Percentiles rank a stretch among this genome's conserved stretches.
Evolutionary conservation across 1,140 invertebrate genomes (phyloP).

Genomic region (Varroa destructor): DNA sequence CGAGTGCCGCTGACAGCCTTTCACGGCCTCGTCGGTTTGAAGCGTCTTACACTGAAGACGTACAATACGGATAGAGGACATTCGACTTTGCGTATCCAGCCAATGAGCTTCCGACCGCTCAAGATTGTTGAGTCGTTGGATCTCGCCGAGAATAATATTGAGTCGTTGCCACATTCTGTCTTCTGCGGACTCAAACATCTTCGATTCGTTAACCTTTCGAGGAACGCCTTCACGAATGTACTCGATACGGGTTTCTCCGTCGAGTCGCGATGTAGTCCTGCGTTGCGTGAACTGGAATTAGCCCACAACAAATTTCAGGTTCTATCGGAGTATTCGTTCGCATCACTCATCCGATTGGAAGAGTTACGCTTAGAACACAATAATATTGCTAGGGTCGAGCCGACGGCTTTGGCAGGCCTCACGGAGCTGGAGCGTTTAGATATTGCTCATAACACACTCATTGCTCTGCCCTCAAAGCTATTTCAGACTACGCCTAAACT

Average conservation of each 20-base stretch:
- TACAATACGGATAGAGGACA: slow-evolving; percentile 50
- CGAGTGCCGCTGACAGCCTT: slow-evolving; percentile 33
- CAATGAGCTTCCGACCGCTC: slow-evolving; percentile 54
- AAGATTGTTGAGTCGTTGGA: slow-evolving; percentile 55
- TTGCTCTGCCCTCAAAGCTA: slow-evolving; percentile 64
- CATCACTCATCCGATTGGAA: slow-evolving; percentile 55
- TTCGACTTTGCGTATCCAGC: slow-evolving; percentile 58
- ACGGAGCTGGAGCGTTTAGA: slow-evolving; percentile 54
- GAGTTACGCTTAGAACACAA: slow-evolving; percentile 64
- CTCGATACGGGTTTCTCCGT: slow-evolving; percentile 55
- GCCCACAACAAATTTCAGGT: slow-evolving; percentile 61
- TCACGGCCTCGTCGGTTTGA: slow-evolving; percentile 33
- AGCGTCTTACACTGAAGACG: slow-evolving; percentile 35
- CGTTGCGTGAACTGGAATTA: slow-evolving; percentile 56
- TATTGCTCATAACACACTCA: slow-evolving; percentile 62
- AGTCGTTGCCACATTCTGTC: slow-evolving; percentile 55
- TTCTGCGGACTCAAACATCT: slow-evolving; percentile 52
- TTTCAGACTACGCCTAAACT: slow-evolving; percentile 59
- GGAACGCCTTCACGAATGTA: slow-evolving; percentile 57
- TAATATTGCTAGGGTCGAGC: slow-evolving; percentile 54
- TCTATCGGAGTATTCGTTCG: slow-evolving; percentile 59
- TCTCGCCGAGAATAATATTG: slow-evolving; percentile 63
- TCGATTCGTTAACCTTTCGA: slow-evolving; percentile 41
- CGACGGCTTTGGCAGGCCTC: slow-evolving; percentile 55
- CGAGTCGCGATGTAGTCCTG: slow-evolving; percentile 30